Base-by-base conservation (phyloP, 2,888 invertebrate genomes). In the Drosophila subquinaria region DNA sequence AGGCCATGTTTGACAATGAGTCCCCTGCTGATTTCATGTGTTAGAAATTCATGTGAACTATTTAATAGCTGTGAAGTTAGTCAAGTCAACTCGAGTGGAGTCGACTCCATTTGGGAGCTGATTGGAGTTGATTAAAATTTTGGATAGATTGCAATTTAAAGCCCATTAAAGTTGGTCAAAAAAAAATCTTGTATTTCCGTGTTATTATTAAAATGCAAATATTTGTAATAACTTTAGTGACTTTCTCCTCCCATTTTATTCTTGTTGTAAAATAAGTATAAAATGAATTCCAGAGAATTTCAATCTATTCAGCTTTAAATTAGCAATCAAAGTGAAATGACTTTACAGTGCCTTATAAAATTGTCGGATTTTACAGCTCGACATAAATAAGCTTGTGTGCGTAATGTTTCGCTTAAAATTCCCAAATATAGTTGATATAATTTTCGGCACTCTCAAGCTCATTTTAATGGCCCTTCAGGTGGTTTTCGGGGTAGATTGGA, bases 401-500 rank as follows among this genome's bases (percentile, higher is more conserved):
- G 57, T 47, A 36, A 57, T 57, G 23, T 38, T 59, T 38, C 27
- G 38, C 42, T 33, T 27, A 52, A 15, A 45, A 23, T 62, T 17
- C 61, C 71, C 43, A 48, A 56, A 55, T 76, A 72, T 73, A 73
- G 67, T 53, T 64, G 73, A 73, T 62, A 61, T 62, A 61, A 68
- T 78, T 78, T 61, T 60, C 30, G 36, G 42, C 38, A 36, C 57
- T 63, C 61, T 60, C 64, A 57, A 79, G 77, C 77, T 75, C 63
- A 42, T 75, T 79, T 78, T 78, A 78, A 78, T 76, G 76, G 80
- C 55, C 45, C 53, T 59, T 65, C 78, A 79, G 77, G 79, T 75
- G 70, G 38, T 55, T 40, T 20, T 8, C 15, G 15, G n/a, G 13
- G 33, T 30, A 9, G 42, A 4, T 15, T 35, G 11, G 4, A 23